These are phyloP conservation scores for Hoplostethus atlanticus DNA, from an alignment of 2,797 vertebrate species.

Conservation along the genomic window DNA sequence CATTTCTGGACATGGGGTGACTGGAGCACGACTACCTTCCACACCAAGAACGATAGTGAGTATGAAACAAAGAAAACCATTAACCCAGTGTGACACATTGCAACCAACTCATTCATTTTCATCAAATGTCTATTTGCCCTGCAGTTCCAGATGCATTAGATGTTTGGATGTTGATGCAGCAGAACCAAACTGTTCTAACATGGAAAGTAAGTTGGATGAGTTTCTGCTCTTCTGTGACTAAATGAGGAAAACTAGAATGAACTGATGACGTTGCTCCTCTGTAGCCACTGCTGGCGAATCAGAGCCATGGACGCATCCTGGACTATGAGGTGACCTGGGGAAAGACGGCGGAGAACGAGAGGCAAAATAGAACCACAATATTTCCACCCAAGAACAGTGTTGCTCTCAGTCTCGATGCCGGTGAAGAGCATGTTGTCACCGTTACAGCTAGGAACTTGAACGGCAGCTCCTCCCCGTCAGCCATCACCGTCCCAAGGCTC, in stretches of 20 bases:
- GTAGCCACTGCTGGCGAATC: slow-evolving; percentile 56
- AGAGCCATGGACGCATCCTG: slow-evolving; percentile 75
- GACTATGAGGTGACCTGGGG: slow-evolving; percentile 70
- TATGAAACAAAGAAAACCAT: background rate
- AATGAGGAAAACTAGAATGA: background rate
- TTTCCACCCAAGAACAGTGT: background rate
- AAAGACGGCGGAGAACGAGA: background rate
- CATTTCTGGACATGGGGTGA: slow-evolving; percentile 80
- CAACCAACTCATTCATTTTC: background rate
- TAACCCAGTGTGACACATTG: background rate
- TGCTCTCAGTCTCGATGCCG: slow-evolving; percentile 26
- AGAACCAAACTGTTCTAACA: slow-evolving; percentile 35
- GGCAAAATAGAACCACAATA: background rate
- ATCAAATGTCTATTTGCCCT: slow-evolving; percentile 6
- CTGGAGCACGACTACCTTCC: slow-evolving; percentile 66
- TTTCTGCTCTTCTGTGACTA: background rate
- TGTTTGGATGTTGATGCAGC: slow-evolving; percentile 74
- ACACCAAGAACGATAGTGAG: slow-evolving; percentile 76
- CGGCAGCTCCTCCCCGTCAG: slow-evolving; percentile 70
- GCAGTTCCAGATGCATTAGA: slow-evolving; percentile 81
- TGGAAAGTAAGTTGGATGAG: slow-evolving; percentile 78
- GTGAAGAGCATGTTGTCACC: slow-evolving; percentile 36
- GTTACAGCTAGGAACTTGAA: slow-evolving; percentile 71
- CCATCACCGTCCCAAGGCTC: slow-evolving; percentile 44
- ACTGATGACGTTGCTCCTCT: slow-evolving; percentile 5